Evolutionary conservation across 2,797 vertebrate genomes (phyloP), one percentile per base, ranked within the genome.

Genomic region (Sparidentex hasta): DNA sequence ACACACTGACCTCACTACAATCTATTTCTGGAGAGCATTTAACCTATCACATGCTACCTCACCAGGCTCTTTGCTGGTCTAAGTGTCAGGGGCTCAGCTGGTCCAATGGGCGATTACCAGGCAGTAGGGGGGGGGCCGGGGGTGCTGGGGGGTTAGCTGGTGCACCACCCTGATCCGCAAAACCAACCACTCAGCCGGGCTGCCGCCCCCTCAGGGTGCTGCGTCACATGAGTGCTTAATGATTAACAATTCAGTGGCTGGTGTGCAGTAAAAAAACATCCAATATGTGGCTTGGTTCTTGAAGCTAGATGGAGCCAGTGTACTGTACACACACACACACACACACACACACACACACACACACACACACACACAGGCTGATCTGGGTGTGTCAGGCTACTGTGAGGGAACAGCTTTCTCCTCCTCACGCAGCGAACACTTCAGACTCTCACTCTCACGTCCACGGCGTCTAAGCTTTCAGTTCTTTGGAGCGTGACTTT

Each of bases 371-470:
- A 33, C 29, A 33, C 27, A 21, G 29, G 67, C 8, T 51, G 71
- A 23, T 82, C 44, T 77, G 92, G 89, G 91, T 82, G 90, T 93
- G 91, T 91, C 90, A 57, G 57, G 75, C 68, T 38, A 67, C 18
- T 27, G 46, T 13, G 65, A 82, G 83, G 51, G 20, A 59, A 46
- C 50, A 55, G 72, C 64, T 80, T 57, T 68, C 48, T 63, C 58
- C 66, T 54, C 33, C 33, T 69, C 62, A 56, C 18, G 44, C 73
- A 46, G 51, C 3, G 9, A 12, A 71, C 65, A 41, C 64, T 41
- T 25, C n/a, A 25, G 55, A 33, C 27, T 62, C 41, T 62, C 1
- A 12, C 48, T 29, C 50, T 46, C 21, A 11, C 14, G 12, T 1
- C 0, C 23, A 59, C 58, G 29, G 43, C 9, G 3, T 2, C 27